These are phyloP conservation scores for Pteropus alecto DNA, from an alignment of 2,113 vertebrate species.

Conservation along the genomic window DNA sequence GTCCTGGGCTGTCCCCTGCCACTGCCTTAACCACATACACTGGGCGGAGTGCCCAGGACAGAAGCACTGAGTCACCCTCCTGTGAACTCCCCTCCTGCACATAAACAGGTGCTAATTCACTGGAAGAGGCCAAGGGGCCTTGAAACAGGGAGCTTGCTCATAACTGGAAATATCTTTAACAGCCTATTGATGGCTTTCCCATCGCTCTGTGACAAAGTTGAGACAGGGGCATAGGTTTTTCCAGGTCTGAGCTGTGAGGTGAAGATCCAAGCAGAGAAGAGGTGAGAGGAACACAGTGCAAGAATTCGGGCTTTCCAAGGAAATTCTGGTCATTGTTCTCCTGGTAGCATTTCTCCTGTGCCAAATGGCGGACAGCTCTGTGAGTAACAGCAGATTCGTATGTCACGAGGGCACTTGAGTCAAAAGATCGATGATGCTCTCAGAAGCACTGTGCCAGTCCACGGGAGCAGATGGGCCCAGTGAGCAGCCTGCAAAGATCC, in stretches of 20 bases:
- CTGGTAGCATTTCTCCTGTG: constrained; percentile 40
- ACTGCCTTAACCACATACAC: not conserved
- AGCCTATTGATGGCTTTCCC: not conserved
- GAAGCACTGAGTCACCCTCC: not conserved
- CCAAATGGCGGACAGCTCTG: constrained; percentile 63
- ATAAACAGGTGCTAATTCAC: not conserved
- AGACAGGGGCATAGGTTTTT: not conserved
- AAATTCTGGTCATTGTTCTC: constrained; percentile 51
- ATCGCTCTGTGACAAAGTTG: constrained; percentile 37
- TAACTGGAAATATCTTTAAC: not conserved
- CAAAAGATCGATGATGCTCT: constrained; percentile 67
- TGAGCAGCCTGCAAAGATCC: constrained; percentile 8
- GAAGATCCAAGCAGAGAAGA: not conserved
- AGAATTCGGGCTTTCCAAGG: not conserved
- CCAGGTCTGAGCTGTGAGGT: not conserved
- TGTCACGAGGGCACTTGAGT: constrained; percentile 75
- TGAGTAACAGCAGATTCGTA: constrained; percentile 70
- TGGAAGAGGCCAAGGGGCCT: not conserved
- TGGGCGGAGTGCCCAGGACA: not conserved
- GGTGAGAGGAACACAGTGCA: accelerated
- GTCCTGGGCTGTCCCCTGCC: not conserved
- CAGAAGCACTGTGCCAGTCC: not conserved
- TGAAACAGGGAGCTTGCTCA: not conserved
- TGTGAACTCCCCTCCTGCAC: not conserved
- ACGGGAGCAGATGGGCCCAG: accelerated